Evolutionary conservation across 2,888 invertebrate genomes (phyloP).

Genomic region (Hyposoter didymator): DNA sequence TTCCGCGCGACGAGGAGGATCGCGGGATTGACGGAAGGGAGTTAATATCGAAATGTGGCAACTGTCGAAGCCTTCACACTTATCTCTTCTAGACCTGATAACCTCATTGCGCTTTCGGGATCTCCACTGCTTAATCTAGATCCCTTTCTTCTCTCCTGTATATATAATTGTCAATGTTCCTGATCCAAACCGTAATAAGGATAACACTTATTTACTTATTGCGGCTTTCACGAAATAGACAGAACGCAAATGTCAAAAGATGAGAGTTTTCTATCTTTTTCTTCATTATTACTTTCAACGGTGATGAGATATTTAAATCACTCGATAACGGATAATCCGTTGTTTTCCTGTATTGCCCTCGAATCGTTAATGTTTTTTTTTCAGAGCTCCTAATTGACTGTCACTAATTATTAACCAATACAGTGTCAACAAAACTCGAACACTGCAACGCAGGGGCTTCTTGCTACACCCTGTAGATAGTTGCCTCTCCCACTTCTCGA

Average conservation of each 20-base stretch:
- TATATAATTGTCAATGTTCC: slow-evolving; percentile 31
- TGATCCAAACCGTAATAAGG: slow-evolving; percentile 38
- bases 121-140: slow-evolving; percentile 57
- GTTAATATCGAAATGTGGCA: slow-evolving; percentile 66
- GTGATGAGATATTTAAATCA: too few relatives aligned
- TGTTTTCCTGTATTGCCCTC: too few relatives aligned
- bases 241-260: too few relatives aligned
- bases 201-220: neutral
- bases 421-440: too few relatives aligned
- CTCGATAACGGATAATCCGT: too few relatives aligned
- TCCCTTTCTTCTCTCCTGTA: slow-evolving; percentile 36
- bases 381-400: too few relatives aligned
- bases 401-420: too few relatives aligned
- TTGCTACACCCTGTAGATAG: slow-evolving; percentile 10
- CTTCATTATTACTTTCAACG: too few relatives aligned
- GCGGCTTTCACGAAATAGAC: neutral
- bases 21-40: slow-evolving; percentile 36
- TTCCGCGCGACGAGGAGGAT: slow-evolving; percentile 38
- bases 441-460: neutral
- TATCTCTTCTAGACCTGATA: slow-evolving; percentile 48
- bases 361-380: too few relatives aligned
- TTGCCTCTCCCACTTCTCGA: slow-evolving; percentile 30
- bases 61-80: slow-evolving; percentile 29
- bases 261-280: too few relatives aligned
- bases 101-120: slow-evolving; percentile 46